These are phyloP conservation scores for Liposcelis brunnea DNA, from an alignment of 2,888 invertebrate species.

Conservation along the genomic window DNA sequence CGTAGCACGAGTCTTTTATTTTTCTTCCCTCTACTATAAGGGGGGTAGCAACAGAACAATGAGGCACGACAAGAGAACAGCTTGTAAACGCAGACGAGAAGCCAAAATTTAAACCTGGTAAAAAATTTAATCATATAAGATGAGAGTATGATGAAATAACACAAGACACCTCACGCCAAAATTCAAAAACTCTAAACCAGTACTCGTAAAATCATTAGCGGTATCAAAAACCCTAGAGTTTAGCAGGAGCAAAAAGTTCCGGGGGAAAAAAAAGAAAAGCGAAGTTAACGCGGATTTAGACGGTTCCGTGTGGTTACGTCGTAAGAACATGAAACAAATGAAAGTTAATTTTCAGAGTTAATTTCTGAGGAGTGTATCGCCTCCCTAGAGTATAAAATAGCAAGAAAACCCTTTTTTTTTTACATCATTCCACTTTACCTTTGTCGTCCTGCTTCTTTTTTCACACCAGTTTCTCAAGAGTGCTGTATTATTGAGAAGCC, in stretches of 20 bases:
- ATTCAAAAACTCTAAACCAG: too few relatives aligned
- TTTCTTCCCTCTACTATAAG: too few relatives aligned
- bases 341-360: slow-evolving; percentile 8
- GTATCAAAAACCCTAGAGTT: too few relatives aligned
- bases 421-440: slow-evolving; percentile 3
- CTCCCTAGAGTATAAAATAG: slow-evolving; percentile 1
- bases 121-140: background rate
- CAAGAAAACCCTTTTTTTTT: slow-evolving; percentile 5
- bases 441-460: background rate
- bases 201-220: too few relatives aligned
- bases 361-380: slow-evolving; percentile 2
- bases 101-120: background rate
- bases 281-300: background rate
- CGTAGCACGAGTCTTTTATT: too few relatives aligned
- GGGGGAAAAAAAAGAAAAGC: background rate
- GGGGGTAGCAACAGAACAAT: too few relatives aligned
- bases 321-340: background rate
- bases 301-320: background rate
- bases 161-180: background rate
- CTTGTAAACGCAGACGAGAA: too few relatives aligned
- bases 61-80: too few relatives aligned
- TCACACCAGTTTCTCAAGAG: slow-evolving; percentile 7
- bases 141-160: background rate
- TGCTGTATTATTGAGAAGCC: slow-evolving; percentile 7
- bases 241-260: too few relatives aligned